Evolutionary conservation across 1,140 invertebrate genomes (phyloP).

Genomic region (Aricia agestis): DNA sequence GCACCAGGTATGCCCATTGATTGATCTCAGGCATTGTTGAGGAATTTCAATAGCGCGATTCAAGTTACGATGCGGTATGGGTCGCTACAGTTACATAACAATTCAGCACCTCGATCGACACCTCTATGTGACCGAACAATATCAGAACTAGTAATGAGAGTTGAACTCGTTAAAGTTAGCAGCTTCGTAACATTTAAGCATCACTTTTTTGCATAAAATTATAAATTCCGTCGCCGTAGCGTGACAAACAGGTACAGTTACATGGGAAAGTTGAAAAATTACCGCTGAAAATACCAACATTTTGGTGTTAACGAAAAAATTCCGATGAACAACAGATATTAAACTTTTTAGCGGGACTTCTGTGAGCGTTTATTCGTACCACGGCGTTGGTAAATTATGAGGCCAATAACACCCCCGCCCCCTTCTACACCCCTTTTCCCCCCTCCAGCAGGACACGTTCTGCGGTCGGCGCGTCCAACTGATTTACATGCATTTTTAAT

Average conservation of each 20-base stretch:
- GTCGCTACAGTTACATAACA: background rate
- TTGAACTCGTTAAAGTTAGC: background rate
- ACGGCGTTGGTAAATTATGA: constrained; percentile 16
- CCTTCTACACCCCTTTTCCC: background rate
- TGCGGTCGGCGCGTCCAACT: constrained; percentile 22
- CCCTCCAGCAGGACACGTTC: constrained; percentile 12
- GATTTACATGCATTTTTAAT: constrained; percentile 29
- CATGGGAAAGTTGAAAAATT: background rate
- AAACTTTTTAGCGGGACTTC: constrained; percentile 15
- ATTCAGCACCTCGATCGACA: background rate
- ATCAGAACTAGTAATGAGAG: background rate
- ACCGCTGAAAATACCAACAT: constrained; percentile 8
- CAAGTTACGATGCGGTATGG: background rate
- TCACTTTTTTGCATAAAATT: background rate
- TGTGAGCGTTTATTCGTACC: constrained; percentile 12
- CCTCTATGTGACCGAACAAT: background rate
- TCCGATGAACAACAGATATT: constrained; percentile 14
- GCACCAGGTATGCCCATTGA: background rate
- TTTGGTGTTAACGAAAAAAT: constrained; percentile 14
- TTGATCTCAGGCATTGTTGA: background rate
- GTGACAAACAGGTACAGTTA: constrained; percentile 2
- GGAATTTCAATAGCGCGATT: constrained; percentile 1
- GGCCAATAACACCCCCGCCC: constrained; percentile 20
- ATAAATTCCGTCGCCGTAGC: background rate
- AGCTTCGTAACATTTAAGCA: background rate